Evolutionary conservation across 2,888 invertebrate genomes (phyloP).

Genomic region (Hirtodrosophila duncani): DNA sequence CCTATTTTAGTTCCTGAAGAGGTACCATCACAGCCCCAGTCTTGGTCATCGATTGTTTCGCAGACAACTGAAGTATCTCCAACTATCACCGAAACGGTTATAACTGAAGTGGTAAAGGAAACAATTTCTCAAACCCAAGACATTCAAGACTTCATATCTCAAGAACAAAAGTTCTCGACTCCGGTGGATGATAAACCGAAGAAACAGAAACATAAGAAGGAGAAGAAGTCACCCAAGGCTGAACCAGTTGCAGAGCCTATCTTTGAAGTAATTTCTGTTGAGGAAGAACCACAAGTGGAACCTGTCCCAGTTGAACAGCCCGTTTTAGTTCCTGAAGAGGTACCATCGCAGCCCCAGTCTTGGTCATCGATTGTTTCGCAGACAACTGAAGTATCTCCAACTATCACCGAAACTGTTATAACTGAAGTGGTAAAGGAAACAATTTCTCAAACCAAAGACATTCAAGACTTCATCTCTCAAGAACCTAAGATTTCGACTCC

Average conservation of each 20-base stretch:
- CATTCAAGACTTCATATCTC: too few species aligned
- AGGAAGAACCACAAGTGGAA: neutral
- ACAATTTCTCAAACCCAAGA: neutral
- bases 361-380: too few species aligned
- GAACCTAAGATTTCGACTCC: slow-evolving; percentile 23
- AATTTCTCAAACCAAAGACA: neutral
- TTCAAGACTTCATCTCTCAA: too few species aligned
- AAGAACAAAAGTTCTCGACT: too few species aligned
- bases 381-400: too few species aligned
- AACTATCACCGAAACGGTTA: neutral
- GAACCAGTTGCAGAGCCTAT: slow-evolving; percentile 3
- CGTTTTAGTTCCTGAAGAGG: neutral
- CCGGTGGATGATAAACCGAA: slow-evolving; percentile 18
- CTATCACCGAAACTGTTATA: too few species aligned
- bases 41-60: slow-evolving; percentile 38
- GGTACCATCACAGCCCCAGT: neutral
- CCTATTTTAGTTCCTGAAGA: neutral
- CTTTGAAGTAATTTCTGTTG: slow-evolving; percentile 1
- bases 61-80: slow-evolving; percentile 10
- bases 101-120: neutral
- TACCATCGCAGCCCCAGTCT: neutral
- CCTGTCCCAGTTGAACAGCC: neutral
- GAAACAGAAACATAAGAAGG: slow-evolving; percentile 31
- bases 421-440: neutral
- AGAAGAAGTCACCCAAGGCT: slow-evolving; percentile 29